Evolutionary conservation across 2,113 vertebrate species (phyloP).

Genomic region (Ammodytes dubius): DNA sequence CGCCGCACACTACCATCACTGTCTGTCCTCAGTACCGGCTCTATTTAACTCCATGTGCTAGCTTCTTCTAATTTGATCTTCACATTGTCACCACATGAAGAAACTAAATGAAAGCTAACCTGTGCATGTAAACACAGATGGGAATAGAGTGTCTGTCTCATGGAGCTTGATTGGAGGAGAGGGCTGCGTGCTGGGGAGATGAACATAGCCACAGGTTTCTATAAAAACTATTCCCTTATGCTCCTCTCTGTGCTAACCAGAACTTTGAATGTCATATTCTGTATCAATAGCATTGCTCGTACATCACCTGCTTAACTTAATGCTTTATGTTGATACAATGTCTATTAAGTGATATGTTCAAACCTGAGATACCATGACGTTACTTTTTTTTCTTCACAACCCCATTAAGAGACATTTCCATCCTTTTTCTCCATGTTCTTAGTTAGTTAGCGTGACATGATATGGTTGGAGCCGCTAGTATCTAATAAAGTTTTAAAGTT

Average conservation of each 20-base stretch:
- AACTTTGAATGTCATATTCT: slow-evolving; percentile 44
- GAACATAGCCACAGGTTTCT: slow-evolving; percentile 19
- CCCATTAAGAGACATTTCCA: slow-evolving; percentile 43
- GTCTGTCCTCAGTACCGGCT: slow-evolving; percentile 12
- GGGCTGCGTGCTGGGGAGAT: neutral
- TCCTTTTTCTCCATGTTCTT: slow-evolving; percentile 39
- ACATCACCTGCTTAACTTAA: slow-evolving; percentile 22
- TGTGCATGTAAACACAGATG: slow-evolving; percentile 36
- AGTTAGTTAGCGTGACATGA: slow-evolving; percentile 50
- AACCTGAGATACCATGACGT: slow-evolving; percentile 78
- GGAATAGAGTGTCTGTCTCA: slow-evolving; percentile 36
- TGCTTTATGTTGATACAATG: slow-evolving; percentile 48
- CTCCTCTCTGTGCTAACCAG: slow-evolving; percentile 29
- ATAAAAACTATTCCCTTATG: slow-evolving; percentile 39
- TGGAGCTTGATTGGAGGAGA: slow-evolving; percentile 29
- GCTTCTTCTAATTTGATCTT: slow-evolving; percentile 19
- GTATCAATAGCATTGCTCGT: slow-evolving; percentile 5
- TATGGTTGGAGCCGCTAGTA: slow-evolving; percentile 48
- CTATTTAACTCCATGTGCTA: neutral
- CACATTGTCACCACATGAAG: slow-evolving; percentile 18
- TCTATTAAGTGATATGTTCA: slow-evolving; percentile 75
- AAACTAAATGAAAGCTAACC: slow-evolving; percentile 27
- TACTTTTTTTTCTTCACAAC: slow-evolving; percentile 50
- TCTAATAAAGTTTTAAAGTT: slow-evolving; percentile 57
- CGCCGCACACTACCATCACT: slow-evolving; percentile 9